Base-by-base conservation (phyloP, 64 coral and sea anemone species). In the Stylophora pistillata region DNA sequence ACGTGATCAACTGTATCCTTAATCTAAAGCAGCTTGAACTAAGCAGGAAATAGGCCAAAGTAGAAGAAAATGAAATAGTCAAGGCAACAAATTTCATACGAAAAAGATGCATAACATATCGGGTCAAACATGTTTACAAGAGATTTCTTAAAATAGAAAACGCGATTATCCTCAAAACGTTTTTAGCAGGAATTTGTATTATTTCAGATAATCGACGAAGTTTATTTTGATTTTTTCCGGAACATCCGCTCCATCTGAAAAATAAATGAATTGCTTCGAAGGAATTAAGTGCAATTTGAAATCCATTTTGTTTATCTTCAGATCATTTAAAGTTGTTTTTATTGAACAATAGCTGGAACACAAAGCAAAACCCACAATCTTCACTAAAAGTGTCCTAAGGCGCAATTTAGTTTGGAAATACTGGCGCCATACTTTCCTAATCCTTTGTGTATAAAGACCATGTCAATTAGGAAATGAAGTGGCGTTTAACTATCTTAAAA, bases 401-500 rank as follows among this genome's bases (percentile, higher is more conserved):
- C 58, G 10, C 18, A 63, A 11, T 68, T 53, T 84, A 63, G 69
- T 84, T 69, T 70, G 80, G n/a, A 53, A 82, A 84, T 62, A 84
- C 33, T n/a, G 62, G 58, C 80, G 21, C 62, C 80, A 84, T 26
- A 0, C 23, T 68, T 13, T 11, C 3, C 75, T n/a, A 56, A 12
- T 79, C 31, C 55, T 59, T 79, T 79, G 55, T 79, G 53, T 56
- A 13, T 52, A 23, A 56, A 78, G 18, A 60, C 23, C 77, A 26
- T 12, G 27, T 79, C 77, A 27, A 79, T 60, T 79, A 61, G 58
- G 78, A 84, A 70, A 47, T 70, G 80, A 69, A 84, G 30, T 84
- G 10, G 21, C 4, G 80, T 34, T 54, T 60, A 84, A 27, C 80
- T 84, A 69, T 84, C 80, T 21, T 26, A 25, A 69, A 84, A 68